These are phyloP conservation scores for Cheilosia soror DNA, from an alignment of 2,888 invertebrate genomes.

Conservation along the genomic window DNA sequence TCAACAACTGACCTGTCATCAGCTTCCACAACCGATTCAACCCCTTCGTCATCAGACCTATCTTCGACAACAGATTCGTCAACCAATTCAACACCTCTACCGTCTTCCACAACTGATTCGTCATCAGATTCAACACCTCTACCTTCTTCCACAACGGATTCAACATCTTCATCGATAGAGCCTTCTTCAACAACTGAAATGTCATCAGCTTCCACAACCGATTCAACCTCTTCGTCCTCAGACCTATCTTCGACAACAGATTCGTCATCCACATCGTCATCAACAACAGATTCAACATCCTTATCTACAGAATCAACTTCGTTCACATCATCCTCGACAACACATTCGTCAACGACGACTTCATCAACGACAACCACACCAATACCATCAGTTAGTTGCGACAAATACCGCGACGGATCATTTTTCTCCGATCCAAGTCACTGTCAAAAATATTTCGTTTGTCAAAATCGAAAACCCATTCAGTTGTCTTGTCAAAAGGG, in stretches of 20 bases:
- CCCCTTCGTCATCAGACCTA: slow-evolving; percentile 3
- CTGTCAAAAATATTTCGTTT: slow-evolving; percentile 64
- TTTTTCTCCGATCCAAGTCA: slow-evolving; percentile 52
- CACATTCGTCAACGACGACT: background rate
- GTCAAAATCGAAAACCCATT: slow-evolving; percentile 36
- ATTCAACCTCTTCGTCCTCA: background rate
- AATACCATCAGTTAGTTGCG: slow-evolving; percentile 9
- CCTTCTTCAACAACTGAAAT: background rate
- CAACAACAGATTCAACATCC: slow-evolving; percentile 13
- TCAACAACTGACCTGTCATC: background rate
- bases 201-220: background rate
- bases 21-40: background rate
- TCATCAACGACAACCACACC: background rate
- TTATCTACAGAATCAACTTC: background rate
- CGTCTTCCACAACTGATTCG: background rate
- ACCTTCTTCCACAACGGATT: background rate
- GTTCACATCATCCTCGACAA: background rate
- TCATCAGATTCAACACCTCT: background rate
- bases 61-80: slow-evolving; percentile 4
- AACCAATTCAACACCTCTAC: background rate
- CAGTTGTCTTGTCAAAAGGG: slow-evolving; percentile 39
- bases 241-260: slow-evolving; percentile 9
- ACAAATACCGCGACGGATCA: slow-evolving; percentile 37
- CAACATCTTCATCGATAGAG: background rate
- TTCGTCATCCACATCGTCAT: background rate